phyloP scores from a whole-genome alignment of 1,140 invertebrate genomes.

The Fopius arisanus region DNA sequence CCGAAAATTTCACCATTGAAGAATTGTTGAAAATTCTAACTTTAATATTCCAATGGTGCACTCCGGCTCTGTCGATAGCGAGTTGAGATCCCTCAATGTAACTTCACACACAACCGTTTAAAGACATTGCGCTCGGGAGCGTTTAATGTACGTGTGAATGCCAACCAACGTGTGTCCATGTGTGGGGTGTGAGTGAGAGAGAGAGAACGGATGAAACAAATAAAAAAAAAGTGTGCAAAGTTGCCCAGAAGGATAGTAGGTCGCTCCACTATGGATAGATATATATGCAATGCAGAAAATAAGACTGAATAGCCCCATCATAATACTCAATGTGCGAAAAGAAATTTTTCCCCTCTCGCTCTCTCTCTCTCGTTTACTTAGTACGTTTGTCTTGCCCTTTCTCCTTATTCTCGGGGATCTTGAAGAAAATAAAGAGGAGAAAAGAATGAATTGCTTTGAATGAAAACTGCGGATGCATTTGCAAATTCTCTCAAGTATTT shows the following conservation, averaged over 20 bases:
- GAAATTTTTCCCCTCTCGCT: neutral
- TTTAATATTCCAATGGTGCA: no score
- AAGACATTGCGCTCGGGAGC: neutral
- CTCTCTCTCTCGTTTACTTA: neutral
- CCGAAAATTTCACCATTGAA: no score
- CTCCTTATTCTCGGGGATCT: neutral
- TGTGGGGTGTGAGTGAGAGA: neutral
- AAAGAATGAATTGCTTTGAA: neutral
- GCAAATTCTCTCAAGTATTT: slow-evolving; percentile 15
- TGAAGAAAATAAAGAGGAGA: slow-evolving; percentile 11
- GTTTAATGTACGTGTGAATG: neutral
- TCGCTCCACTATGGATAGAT: neutral
- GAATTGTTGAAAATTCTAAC: no score
- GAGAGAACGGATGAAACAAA: neutral
- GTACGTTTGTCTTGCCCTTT: neutral
- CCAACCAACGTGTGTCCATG: neutral
- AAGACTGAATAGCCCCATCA: slow-evolving; percentile 9
- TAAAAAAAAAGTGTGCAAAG: neutral
- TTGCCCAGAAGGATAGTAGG: slow-evolving; percentile 16
- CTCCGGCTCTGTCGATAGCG: neutral
- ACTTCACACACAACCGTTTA: neutral
- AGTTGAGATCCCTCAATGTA: neutral
- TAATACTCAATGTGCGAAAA: slow-evolving; percentile 18
- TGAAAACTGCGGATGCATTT: neutral
- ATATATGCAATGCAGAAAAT: slow-evolving; percentile 15